A percentile compares a stretch with the other conserved stretches of the same genome.
Evolutionary conservation across 2,888 invertebrate species (phyloP).

Genomic region (Chaitophorus viminalis): DNA sequence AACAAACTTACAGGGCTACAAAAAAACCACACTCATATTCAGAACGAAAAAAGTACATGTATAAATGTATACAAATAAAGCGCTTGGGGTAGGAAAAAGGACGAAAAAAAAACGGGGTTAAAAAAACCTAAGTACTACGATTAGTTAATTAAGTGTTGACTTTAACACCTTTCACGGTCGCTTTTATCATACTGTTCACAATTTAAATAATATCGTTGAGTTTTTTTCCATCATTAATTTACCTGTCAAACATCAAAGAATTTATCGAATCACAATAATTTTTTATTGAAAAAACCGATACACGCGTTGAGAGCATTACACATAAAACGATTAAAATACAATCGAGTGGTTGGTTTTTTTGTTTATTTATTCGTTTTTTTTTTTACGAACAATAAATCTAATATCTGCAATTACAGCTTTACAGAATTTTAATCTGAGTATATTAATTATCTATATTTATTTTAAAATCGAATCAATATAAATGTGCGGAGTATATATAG

Average conservation of each 20-base stretch:
- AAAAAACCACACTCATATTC: constrained; percentile 57
- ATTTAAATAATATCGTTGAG: constrained; percentile 13
- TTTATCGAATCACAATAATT: constrained; percentile 29
- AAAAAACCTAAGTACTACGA: constrained; percentile 57
- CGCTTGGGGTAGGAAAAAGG: constrained; percentile 44
- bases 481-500: background rate
- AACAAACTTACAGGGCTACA: background rate
- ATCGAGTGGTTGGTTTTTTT: background rate
- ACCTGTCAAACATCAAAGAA: background rate
- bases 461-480: background rate
- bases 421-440: background rate
- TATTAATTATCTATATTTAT: constrained; percentile 10
- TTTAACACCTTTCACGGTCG: constrained; percentile 52
- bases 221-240: constrained; percentile 12
- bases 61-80: background rate
- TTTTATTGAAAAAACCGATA: constrained; percentile 13
- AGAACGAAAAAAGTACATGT: constrained; percentile 4
- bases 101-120: constrained; percentile 40
- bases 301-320: background rate
- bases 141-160: constrained; percentile 61
- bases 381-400: background rate
- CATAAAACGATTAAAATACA: background rate
- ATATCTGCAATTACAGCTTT: background rate
- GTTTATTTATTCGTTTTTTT: background rate
- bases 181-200: constrained; percentile 42